phyloP scores from a whole-genome alignment of 2,113 vertebrate genomes.

The Meleagris gallopavo region DNA sequence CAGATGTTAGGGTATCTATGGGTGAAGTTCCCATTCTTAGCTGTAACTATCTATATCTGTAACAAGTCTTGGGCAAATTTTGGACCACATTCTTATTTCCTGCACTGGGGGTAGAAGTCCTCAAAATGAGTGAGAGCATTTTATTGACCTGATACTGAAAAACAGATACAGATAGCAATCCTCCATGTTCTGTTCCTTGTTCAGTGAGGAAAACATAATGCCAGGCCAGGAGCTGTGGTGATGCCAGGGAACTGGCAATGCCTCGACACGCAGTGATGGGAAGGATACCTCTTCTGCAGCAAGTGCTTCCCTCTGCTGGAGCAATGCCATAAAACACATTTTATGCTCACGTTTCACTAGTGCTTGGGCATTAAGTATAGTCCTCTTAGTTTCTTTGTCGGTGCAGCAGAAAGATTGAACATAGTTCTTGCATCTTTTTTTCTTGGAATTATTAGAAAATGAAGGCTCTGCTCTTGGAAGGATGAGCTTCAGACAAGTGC shows the following conservation, averaged over 20 bases:
- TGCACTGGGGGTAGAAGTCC: fast-evolving
- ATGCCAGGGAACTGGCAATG: background rate
- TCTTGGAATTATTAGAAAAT: background rate
- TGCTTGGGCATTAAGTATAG: fast-evolving
- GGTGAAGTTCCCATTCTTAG: background rate
- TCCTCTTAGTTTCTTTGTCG: background rate
- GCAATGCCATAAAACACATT: background rate
- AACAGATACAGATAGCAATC: background rate
- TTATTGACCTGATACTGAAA: background rate
- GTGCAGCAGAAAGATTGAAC: fast-evolving
- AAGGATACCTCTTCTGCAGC: background rate
- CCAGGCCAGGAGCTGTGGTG: background rate
- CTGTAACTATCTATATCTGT: background rate
- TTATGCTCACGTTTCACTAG: background rate
- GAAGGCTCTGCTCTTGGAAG: background rate
- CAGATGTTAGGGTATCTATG: fast-evolving
- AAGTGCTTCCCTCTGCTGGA: background rate
- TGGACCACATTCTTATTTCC: background rate
- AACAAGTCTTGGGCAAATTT: background rate
- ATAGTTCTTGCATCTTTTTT: background rate
- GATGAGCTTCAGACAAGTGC: background rate
- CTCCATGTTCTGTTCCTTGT: background rate
- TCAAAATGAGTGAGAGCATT: background rate
- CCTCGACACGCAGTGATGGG: background rate
- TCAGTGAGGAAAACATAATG: fast-evolving